These are phyloP conservation scores for Lasioglossum oenotherae DNA, from an alignment of 2,888 invertebrate species.

Conservation along the genomic window DNA sequence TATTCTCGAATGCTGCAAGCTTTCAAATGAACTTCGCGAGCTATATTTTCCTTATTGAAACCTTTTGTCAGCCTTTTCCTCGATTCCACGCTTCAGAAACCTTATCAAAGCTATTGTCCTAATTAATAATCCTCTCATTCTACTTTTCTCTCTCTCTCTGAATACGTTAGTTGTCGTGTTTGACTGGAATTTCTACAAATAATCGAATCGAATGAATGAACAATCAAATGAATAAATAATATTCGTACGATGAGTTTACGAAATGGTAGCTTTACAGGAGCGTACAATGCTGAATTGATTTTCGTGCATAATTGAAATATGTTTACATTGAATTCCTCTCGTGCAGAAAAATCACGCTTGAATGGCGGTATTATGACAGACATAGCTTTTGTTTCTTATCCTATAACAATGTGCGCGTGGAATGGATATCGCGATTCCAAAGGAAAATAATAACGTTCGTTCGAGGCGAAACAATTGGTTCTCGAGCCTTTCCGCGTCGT, in stretches of 20 bases:
- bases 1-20: background rate
- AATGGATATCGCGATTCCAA: slow-evolving; percentile 17
- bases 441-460: slow-evolving; percentile 40
- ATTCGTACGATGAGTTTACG: background rate
- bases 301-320: background rate
- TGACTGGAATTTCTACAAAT: background rate
- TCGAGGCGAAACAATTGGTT: slow-evolving; percentile 43
- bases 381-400: background rate
- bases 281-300: background rate
- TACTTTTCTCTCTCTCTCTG: background rate
- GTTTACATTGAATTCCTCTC: slow-evolving; percentile 37
- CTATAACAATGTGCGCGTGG: background rate
- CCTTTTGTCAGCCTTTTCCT: background rate
- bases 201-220: no score
- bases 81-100: background rate
- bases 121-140: background rate
- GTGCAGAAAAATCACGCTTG: slow-evolving; percentile 22
- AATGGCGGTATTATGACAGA: slow-evolving; percentile 26
- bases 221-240: background rate
- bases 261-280: slow-evolving; percentile 1
- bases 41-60: background rate
- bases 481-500: slow-evolving; percentile 62
- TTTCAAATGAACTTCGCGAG: background rate
- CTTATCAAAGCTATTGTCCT: background rate
- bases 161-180: background rate